A percentile compares a stretch with the other conserved stretches of the same genome.
phyloP scores from a whole-genome alignment of 2,888 invertebrate genomes.

The Euzophera pinguis region DNA sequence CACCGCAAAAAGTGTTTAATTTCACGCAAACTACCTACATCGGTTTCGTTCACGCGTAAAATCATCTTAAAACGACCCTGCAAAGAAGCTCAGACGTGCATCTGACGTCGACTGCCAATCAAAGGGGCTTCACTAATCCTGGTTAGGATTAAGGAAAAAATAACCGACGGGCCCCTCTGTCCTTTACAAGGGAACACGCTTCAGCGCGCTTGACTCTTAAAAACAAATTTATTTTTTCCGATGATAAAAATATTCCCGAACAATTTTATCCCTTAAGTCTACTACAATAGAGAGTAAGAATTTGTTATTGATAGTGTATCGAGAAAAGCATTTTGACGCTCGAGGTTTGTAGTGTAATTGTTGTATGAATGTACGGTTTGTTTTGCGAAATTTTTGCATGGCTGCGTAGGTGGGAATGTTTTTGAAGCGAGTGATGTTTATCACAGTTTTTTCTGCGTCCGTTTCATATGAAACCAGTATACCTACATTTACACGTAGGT shows the following conservation, averaged over 20 bases:
- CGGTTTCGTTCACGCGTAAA: conserved; percentile 11
- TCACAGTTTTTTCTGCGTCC: not conserved
- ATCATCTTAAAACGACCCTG: conserved; percentile 13
- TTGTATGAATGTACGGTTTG: conserved; percentile 64
- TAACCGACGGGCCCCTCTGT: conserved; percentile 68
- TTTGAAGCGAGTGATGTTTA: conserved; percentile 18
- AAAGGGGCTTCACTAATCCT: conserved; percentile 77
- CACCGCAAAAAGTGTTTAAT: conserved; percentile 8
- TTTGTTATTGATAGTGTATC: not conserved
- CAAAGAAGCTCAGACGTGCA: conserved; percentile 45
- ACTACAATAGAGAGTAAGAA: conserved; percentile 6
- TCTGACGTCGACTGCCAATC: conserved; percentile 77
- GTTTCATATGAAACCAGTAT: not conserved
- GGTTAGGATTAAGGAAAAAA: conserved; percentile 76
- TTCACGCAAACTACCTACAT: conserved; percentile 9
- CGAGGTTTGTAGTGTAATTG: conserved; percentile 75
- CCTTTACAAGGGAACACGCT: conserved; percentile 72
- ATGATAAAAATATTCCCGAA: not conserved
- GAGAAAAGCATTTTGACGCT: conserved; percentile 65
- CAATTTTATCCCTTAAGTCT: conserved; percentile 26
- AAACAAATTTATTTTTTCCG: conserved; percentile 12
- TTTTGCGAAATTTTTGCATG: conserved; percentile 55
- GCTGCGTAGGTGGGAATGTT: conserved; percentile 44
- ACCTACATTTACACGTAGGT: no score
- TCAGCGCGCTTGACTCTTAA: conserved; percentile 44